Evolutionary conservation across 2,888 invertebrate species (phyloP).

Genomic region (Drosophila monieri): DNA sequence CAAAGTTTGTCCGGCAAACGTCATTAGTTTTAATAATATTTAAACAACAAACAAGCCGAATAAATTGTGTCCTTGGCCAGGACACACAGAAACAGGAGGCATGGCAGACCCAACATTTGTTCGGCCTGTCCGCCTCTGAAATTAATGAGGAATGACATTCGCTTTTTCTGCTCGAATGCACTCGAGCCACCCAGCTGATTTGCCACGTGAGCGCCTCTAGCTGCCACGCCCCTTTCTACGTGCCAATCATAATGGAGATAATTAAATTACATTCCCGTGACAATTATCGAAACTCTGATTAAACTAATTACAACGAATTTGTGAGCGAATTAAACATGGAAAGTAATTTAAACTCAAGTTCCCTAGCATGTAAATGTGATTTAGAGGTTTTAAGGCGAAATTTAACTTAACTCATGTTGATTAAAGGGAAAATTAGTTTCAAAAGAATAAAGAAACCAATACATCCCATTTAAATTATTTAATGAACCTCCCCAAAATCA

Average conservation of each 20-base stretch:
- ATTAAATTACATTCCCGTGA: conserved; percentile 17
- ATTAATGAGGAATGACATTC: conserved; percentile 45
- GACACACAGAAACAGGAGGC: conserved; percentile 15
- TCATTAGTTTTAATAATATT: conserved; percentile 75
- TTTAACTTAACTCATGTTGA: background rate
- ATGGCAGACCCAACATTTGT: conserved; percentile 42
- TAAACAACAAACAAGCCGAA: conserved; percentile 38
- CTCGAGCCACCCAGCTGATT: conserved; percentile 10
- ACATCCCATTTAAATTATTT: too few species aligned
- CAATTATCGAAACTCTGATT: conserved; percentile 10
- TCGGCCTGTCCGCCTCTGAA: conserved; percentile 7
- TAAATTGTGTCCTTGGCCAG: conserved; percentile 14
- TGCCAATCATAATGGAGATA: conserved; percentile 23
- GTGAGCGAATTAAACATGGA: background rate
- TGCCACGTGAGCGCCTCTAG: conserved; percentile 19
- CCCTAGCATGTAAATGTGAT: background rate
- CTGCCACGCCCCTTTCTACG: background rate
- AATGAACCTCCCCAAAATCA: too few species aligned
- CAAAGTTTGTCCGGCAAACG: conserved; percentile 57
- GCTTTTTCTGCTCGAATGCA: conserved; percentile 39
- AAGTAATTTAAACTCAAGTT: background rate
- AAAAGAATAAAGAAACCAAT: too few species aligned
- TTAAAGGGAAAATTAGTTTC: too few species aligned
- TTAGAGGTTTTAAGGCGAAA: background rate
- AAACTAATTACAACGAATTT: background rate